Percentiles rank a stretch among this genome's conserved stretches.
These are phyloP conservation scores for Cepphus grylle DNA, from an alignment of 2,113 vertebrate genomes.

Conservation along the genomic window DNA sequence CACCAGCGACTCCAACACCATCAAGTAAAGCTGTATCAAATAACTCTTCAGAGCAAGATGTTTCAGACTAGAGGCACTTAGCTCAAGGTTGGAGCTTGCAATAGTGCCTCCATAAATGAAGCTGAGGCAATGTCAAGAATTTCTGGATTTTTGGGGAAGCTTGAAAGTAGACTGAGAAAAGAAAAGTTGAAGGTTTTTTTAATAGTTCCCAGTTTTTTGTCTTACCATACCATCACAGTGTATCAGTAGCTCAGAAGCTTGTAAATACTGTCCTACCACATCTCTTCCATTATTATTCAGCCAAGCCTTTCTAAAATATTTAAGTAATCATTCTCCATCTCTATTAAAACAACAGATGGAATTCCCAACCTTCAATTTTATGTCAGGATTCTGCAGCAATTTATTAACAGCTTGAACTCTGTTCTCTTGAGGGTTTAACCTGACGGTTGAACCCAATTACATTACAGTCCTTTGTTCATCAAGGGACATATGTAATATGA, in stretches of 20 bases:
- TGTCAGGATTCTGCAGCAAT: slow-evolving; percentile 52
- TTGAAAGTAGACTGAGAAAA: background rate
- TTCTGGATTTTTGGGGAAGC: background rate
- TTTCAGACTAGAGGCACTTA: background rate
- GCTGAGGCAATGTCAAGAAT: background rate
- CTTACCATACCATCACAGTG: background rate
- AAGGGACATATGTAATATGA: slow-evolving; percentile 60
- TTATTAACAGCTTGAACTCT: slow-evolving; percentile 66
- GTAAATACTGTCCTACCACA: background rate
- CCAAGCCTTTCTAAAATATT: slow-evolving; percentile 40
- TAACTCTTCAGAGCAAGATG: background rate
- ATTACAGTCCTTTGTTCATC: slow-evolving; percentile 63
- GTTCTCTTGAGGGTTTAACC: slow-evolving; percentile 56
- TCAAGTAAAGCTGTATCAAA: background rate
- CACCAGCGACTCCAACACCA: background rate
- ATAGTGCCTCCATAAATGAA: background rate
- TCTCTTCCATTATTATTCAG: background rate
- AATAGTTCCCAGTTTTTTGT: background rate
- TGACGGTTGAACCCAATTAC: slow-evolving; percentile 62
- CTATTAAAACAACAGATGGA: slow-evolving; percentile 68
- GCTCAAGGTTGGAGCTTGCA: background rate
- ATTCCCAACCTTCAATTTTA: slow-evolving; percentile 50
- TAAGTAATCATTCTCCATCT: slow-evolving; percentile 8
- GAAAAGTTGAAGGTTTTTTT: background rate
- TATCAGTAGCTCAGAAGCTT: background rate